Percentiles rank a stretch among this genome's conserved stretches.
Conservation (phyloP, 2,888 invertebrate species). For the Pachliopta kotzebuea region DNA sequence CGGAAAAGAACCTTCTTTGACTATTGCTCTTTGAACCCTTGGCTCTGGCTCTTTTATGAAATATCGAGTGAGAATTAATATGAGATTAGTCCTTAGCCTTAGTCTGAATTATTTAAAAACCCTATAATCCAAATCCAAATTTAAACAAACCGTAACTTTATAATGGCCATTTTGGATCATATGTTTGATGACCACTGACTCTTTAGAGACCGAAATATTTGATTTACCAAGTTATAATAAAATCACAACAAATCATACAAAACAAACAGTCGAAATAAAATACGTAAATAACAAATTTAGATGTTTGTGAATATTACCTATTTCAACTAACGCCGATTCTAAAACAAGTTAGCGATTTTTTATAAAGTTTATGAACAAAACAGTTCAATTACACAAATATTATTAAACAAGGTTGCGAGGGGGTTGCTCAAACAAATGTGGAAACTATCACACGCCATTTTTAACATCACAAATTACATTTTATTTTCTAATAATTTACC, state of each 20-base stretch:
- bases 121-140: no score
- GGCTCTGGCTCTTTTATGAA: no score
- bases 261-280: not conserved
- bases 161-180: not conserved
- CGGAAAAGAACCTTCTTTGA: no score
- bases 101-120: no score
- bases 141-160: no score
- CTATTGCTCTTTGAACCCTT: no score
- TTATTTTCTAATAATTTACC: slow-evolving; percentile 1
- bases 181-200: not conserved
- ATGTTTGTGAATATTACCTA: slow-evolving; percentile 19
- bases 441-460: slow-evolving; percentile 7
- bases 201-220: no score
- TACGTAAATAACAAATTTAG: slow-evolving; percentile 12
- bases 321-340: slow-evolving; percentile 18
- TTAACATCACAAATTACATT: slow-evolving; percentile 11
- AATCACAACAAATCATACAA: not conserved
- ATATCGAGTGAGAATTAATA: no score
- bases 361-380: not conserved
- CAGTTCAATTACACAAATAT: slow-evolving; percentile 4
- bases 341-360: slow-evolving; percentile 4
- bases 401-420: slow-evolving; percentile 5
- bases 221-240: not conserved
- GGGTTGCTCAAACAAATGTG: not conserved
- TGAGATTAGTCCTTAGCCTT: no score